These are phyloP conservation scores for Marronus borbonicus DNA, from an alignment of 2,888 invertebrate genomes.

Conservation along the genomic window DNA sequence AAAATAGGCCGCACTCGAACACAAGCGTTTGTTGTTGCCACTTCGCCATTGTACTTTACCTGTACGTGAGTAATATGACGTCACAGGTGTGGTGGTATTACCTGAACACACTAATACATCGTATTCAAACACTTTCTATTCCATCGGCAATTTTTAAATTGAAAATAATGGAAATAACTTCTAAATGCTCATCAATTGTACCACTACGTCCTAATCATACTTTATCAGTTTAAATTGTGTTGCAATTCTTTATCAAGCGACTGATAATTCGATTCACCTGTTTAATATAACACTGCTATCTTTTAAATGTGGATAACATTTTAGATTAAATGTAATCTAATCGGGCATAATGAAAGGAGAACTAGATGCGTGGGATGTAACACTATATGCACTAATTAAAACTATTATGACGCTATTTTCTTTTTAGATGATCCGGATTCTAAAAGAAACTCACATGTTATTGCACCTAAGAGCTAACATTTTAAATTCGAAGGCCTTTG, in stretches of 20 bases:
- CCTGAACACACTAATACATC: conserved; percentile 15
- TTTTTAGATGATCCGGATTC: background rate
- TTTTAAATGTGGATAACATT: background rate
- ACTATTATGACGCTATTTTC: background rate
- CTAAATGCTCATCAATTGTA: conserved; percentile 1
- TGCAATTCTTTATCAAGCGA: conserved; percentile 22
- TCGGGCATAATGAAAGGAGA: background rate
- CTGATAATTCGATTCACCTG: conserved; percentile 31
- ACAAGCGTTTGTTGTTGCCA: conserved; percentile 41
- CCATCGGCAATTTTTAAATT: background rate
- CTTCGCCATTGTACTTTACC: conserved; percentile 43
- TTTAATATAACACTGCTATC: conserved; percentile 26
- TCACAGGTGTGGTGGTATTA: conserved; percentile 45
- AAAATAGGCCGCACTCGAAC: conserved; percentile 16
- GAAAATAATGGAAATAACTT: background rate
- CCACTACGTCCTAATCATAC: background rate
- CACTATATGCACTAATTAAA: background rate
- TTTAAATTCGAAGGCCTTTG: background rate
- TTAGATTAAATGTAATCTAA: conserved; percentile 16
- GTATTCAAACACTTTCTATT: conserved; percentile 16
- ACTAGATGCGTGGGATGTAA: conserved; percentile 18
- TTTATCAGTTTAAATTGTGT: background rate
- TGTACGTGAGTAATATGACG: conserved; percentile 24
- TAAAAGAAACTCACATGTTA: background rate
- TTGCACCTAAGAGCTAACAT: background rate